Percentiles rank a stretch among this genome's conserved stretches.
Conservation (phyloP, 2,113 vertebrate genomes). For the Propithecus coquereli region DNA sequence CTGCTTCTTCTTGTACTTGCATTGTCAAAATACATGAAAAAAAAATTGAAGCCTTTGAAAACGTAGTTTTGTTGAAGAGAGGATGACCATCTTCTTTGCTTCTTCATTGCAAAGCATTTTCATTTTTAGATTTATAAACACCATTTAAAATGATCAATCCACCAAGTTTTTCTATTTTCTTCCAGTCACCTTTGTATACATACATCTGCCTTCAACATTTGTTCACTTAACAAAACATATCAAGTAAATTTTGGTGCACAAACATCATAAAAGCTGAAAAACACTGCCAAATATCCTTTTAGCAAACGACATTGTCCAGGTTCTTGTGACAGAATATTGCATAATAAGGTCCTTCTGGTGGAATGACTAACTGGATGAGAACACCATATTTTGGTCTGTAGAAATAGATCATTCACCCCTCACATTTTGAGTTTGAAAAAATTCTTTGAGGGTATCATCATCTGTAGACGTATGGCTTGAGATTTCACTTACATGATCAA, state of each 20-base stretch:
- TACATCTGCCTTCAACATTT: background rate
- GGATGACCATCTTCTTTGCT: background rate
- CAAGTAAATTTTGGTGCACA: background rate
- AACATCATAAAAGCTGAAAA: background rate
- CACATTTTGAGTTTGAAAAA: background rate
- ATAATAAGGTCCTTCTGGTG: background rate
- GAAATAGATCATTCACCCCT: background rate
- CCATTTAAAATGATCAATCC: background rate
- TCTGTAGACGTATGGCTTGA: background rate
- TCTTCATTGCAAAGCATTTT: background rate
- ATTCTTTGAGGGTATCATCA: background rate
- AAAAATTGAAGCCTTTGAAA: background rate
- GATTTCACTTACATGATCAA: background rate
- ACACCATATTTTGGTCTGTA: background rate
- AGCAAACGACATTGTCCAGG: background rate
- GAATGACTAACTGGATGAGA: background rate
- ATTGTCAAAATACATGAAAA: background rate
- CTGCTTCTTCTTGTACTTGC: background rate
- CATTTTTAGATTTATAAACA: background rate
- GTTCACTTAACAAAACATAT: background rate
- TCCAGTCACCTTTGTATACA: background rate
- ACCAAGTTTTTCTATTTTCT: background rate
- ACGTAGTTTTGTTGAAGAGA: background rate
- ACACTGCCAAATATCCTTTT: background rate
- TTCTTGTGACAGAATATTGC: background rate